A percentile compares a stretch with the other conserved stretches of the same genome.
Evolutionary conservation across 2,113 vertebrate species (phyloP).

Genomic region (Nettapus auritus): DNA sequence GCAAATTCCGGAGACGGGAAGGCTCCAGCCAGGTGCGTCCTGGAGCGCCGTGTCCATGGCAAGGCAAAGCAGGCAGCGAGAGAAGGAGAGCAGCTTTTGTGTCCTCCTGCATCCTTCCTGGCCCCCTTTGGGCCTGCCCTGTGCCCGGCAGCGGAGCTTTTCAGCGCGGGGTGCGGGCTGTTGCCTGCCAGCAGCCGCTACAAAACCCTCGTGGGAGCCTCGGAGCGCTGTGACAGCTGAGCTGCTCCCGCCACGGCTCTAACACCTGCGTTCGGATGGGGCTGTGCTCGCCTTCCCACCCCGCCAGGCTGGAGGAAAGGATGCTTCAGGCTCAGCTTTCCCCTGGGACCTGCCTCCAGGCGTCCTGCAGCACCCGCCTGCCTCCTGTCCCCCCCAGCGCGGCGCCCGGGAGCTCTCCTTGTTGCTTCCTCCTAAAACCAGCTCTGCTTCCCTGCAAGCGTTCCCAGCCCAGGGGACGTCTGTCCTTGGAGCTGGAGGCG

Average conservation of each 20-base stretch:
- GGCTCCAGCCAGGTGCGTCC: neutral
- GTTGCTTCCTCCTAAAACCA: neutral
- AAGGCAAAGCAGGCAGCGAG: neutral
- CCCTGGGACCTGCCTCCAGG: neutral
- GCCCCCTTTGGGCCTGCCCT: neutral
- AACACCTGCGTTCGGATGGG: neutral
- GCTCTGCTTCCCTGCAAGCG: neutral
- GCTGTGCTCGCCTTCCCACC: neutral
- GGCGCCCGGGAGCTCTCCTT: neutral
- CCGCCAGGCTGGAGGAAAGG: neutral
- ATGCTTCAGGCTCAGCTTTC: neutral
- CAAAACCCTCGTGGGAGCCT: neutral
- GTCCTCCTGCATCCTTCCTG: slow-evolving; percentile 31
- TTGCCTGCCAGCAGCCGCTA: neutral
- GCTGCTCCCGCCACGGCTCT: neutral
- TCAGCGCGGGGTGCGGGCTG: neutral
- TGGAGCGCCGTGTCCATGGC: neutral
- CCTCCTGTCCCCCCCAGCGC: neutral
- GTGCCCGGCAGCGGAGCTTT: neutral
- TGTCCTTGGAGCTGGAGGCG: neutral
- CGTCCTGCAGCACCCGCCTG: neutral
- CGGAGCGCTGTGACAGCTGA: too few species aligned
- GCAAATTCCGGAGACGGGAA: neutral
- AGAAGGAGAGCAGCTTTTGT: neutral
- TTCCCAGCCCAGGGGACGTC: neutral